Evolutionary conservation across 1,140 invertebrate genomes (phyloP).

Genomic region (Hypsibius dujardini): DNA sequence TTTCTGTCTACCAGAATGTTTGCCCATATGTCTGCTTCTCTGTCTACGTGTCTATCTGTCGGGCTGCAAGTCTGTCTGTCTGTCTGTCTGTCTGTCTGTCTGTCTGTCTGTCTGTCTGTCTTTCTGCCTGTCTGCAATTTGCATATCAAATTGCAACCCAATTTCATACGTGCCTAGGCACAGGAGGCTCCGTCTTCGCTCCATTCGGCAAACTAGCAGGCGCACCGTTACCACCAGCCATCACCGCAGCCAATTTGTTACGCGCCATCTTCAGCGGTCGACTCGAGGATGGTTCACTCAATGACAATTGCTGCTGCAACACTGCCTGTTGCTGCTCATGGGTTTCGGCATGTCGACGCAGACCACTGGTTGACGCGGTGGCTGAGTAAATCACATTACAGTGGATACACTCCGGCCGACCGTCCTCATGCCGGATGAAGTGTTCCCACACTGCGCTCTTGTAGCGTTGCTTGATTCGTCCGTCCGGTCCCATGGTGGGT

Average conservation of each 20-base stretch:
- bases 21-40: too few species aligned
- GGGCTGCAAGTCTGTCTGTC: too few species aligned
- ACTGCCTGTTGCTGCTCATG: too few species aligned
- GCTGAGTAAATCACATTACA: neutral
- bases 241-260: too few species aligned
- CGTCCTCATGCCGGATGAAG: neutral
- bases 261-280: too few species aligned
- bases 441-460: constrained; percentile 12
- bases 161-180: neutral
- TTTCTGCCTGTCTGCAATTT: too few species aligned
- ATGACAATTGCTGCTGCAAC: too few species aligned
- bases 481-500: neutral
- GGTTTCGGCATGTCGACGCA: neutral
- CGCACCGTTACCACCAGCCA: neutral
- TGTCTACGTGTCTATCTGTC: too few species aligned
- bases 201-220: neutral
- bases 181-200: neutral
- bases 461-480: neutral
- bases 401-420: neutral
- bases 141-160: too few species aligned
- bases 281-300: too few species aligned
- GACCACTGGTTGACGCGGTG: neutral
- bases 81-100: neutral
- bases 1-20: too few species aligned
- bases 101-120: neutral